A percentile compares a stretch with the other conserved stretches of the same genome.
phyloP scores from a whole-genome alignment of 2,888 invertebrate genomes.

The Xestia xanthographa region DNA sequence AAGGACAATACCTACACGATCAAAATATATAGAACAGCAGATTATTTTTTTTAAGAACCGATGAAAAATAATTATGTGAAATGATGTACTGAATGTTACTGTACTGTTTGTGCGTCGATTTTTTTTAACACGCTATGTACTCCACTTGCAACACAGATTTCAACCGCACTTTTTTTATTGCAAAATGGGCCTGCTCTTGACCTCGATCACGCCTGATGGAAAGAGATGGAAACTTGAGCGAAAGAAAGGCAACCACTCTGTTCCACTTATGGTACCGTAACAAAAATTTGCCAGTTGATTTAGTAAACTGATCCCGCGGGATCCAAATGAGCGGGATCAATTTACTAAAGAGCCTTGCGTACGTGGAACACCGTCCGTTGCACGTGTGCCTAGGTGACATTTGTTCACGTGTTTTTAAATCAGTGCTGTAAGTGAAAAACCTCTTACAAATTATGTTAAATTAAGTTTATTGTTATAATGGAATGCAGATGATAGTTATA shows the following conservation, averaged over 20 bases:
- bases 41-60: neutral
- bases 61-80: neutral
- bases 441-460: neutral
- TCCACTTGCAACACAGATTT: neutral
- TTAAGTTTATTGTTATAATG: conserved; percentile 1
- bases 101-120: neutral
- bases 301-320: no score
- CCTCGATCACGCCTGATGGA: no score
- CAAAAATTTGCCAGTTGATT: neutral
- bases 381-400: neutral
- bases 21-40: neutral
- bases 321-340: no score
- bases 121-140: neutral
- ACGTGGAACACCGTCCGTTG: neutral
- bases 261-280: neutral
- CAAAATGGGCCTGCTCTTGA: no score
- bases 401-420: neutral
- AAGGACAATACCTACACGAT: neutral
- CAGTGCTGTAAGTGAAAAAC: neutral
- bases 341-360: no score
- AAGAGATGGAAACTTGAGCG: no score
- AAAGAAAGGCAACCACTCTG: neutral
- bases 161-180: neutral
- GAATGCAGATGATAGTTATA: neutral
- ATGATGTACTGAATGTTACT: neutral